Evolutionary conservation across 2,113 vertebrate species (phyloP).

Genomic region (Tretioscincus oriximinensis): DNA sequence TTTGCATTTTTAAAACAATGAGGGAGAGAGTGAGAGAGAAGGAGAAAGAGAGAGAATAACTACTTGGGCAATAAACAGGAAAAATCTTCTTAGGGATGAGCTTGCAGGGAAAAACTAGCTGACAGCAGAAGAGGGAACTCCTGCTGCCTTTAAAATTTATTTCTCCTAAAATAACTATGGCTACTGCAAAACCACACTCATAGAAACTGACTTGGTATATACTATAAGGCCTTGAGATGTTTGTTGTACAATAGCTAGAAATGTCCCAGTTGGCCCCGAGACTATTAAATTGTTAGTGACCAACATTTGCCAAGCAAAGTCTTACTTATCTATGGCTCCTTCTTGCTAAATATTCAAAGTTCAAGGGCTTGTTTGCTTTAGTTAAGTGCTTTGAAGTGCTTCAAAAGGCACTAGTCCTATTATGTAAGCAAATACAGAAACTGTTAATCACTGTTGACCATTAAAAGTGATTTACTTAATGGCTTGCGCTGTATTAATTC

Average conservation of each 20-base stretch:
- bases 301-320: conserved; percentile 59
- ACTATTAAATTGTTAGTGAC: conserved; percentile 43
- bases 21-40: too few species aligned
- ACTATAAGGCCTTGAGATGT: not conserved
- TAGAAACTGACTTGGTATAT: not conserved
- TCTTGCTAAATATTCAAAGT: conserved; percentile 74
- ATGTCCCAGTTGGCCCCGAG: conserved; percentile 16
- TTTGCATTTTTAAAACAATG: too few species aligned
- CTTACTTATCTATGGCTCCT: conserved; percentile 68
- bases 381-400: conserved; percentile 74
- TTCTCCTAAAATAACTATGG: not conserved
- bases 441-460: conserved; percentile 52
- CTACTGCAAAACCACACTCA: not conserved
- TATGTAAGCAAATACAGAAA: conserved; percentile 73
- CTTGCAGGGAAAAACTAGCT: not conserved
- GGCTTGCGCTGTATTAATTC: conserved; percentile 24
- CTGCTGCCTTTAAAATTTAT: not conserved
- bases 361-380: conserved; percentile 75
- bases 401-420: conserved; percentile 61
- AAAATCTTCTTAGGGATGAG: not conserved
- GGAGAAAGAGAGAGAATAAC: too few species aligned
- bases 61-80: too few species aligned
- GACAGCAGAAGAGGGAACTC: not conserved
- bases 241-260: not conserved
- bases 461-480: conserved; percentile 39